phyloP scores from a whole-genome alignment of 2,888 invertebrate species.

The Mythimna loreyi region DNA sequence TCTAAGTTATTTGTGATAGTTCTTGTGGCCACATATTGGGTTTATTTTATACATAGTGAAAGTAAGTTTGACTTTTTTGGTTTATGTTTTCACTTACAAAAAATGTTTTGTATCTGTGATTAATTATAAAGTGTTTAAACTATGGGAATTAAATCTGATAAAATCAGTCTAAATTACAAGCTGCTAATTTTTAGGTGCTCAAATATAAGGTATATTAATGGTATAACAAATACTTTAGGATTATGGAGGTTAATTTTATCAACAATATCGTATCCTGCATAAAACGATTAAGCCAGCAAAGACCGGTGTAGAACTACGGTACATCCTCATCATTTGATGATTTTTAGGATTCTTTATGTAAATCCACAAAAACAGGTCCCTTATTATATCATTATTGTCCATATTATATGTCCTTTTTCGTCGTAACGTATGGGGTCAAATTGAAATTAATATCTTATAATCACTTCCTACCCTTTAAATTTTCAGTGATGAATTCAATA shows the following conservation, averaged over 20 bases:
- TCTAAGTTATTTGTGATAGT: slow-evolving; percentile 61
- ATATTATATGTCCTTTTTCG: no score
- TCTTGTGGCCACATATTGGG: slow-evolving; percentile 66
- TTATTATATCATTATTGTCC: no score
- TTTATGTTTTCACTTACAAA: not conserved
- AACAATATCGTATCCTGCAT: not conserved
- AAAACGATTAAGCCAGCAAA: not conserved
- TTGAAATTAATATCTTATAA: no score
- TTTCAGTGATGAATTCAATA: no score
- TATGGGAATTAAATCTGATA: not conserved
- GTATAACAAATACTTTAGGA: not conserved
- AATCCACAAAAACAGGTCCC: no score
- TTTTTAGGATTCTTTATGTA: no score
- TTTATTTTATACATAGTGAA: slow-evolving; percentile 71
- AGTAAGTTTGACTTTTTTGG: slow-evolving; percentile 58
- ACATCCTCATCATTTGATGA: no score
- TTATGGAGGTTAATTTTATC: not conserved
- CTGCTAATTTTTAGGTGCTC: not conserved
- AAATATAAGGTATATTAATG: no score
- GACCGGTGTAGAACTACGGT: no score
- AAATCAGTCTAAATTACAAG: not conserved
- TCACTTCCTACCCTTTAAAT: no score
- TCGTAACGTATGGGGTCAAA: no score
- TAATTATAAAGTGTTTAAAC: not conserved
- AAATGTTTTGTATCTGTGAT: not conserved